Percentiles rank a stretch among this genome's conserved stretches.
These are phyloP conservation scores for Myotis lucifugus DNA, from an alignment of 2,113 vertebrate species.

Conservation along the genomic window DNA sequence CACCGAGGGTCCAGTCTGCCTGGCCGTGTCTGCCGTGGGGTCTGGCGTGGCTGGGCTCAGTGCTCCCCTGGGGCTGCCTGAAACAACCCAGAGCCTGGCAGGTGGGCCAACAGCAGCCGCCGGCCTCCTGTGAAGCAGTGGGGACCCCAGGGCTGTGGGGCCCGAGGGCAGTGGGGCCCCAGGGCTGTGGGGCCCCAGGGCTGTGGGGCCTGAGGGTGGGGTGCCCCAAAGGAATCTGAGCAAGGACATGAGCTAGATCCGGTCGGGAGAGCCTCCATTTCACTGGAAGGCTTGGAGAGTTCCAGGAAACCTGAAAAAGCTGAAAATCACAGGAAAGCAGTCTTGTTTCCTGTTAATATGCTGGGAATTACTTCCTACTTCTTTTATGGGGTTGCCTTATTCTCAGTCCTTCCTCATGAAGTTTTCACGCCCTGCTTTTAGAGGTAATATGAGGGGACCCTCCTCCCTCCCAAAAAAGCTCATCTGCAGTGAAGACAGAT, in stretches of 20 bases:
- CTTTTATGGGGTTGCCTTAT: neutral
- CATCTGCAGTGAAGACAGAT: neutral
- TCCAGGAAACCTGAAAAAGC: neutral
- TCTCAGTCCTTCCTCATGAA: neutral
- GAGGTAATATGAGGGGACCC: neutral
- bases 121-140: neutral
- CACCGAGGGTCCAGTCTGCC: neutral
- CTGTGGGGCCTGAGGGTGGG: neutral
- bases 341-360: neutral
- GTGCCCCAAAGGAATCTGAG: neutral
- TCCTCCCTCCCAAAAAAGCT: neutral
- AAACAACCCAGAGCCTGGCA: neutral
- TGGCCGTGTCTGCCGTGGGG: neutral
- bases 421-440: neutral
- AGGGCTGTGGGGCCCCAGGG: too few species aligned
- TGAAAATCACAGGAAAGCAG: neutral
- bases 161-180: too few species aligned
- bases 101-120: neutral
- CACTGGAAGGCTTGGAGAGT: neutral
- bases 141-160: neutral
- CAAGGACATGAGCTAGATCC: too few species aligned
- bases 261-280: neutral
- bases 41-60: neutral
- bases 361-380: neutral
- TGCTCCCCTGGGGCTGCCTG: neutral